These are phyloP conservation scores for Karalla daura DNA, from an alignment of 2,797 vertebrate species.

Conservation along the genomic window DNA sequence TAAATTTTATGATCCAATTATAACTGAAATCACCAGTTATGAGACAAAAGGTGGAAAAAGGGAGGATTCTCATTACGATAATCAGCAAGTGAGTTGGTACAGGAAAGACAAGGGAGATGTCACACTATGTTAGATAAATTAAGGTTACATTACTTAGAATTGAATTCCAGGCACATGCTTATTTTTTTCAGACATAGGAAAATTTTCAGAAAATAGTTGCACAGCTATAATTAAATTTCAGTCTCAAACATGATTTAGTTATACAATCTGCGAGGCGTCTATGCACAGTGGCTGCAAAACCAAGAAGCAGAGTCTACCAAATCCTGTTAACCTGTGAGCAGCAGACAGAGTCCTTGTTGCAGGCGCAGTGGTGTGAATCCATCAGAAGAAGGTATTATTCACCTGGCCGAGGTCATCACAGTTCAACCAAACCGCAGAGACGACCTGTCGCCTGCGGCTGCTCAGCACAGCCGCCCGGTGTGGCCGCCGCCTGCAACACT, in stretches of 20 bases:
- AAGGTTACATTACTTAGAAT: background rate
- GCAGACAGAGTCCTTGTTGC: background rate
- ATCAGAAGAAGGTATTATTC: background rate
- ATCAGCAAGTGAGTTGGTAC: background rate
- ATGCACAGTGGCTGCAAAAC: background rate
- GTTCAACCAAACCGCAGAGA: background rate
- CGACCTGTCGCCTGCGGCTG: background rate
- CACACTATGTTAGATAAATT: background rate
- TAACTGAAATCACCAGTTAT: too few species aligned
- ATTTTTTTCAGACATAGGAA: too few species aligned
- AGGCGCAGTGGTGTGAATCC: background rate
- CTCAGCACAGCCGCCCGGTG: background rate
- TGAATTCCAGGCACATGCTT: too few species aligned
- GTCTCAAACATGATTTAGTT: too few species aligned
- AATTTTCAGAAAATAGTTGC: too few species aligned
- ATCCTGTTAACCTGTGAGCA: background rate
- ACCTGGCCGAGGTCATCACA: background rate
- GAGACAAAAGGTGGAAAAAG: background rate
- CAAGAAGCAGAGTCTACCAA: background rate
- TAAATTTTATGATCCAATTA: too few species aligned
- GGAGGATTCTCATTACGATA: background rate
- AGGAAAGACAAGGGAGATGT: too few species aligned
- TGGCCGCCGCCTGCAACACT: background rate
- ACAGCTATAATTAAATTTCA: too few species aligned
- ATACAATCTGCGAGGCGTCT: too few species aligned